Conservation (phyloP, 2,797 vertebrate genomes). For the Helostoma temminkii region DNA sequence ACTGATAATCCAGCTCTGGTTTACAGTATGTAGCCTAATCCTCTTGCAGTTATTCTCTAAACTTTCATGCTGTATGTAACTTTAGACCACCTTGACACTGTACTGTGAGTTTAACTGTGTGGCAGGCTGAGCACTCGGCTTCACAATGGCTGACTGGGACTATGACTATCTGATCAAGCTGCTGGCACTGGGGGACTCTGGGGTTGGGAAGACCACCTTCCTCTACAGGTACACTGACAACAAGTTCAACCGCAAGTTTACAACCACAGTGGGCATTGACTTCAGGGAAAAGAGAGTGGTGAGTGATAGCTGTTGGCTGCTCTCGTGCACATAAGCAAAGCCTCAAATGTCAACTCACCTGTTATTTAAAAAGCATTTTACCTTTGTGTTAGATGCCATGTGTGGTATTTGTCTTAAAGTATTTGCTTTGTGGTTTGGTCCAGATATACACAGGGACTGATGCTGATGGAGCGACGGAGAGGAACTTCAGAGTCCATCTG, state of each 20-base stretch:
- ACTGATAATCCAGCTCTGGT: no score
- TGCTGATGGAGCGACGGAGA: slow-evolving; percentile 87
- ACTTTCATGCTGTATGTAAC: not conserved
- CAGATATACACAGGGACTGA: slow-evolving; percentile 89
- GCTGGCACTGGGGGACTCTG: slow-evolving; percentile 96
- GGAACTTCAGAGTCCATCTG: slow-evolving; percentile 91
- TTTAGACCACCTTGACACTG: slow-evolving; percentile 13
- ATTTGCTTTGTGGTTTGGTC: slow-evolving; percentile 27
- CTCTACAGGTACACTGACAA: slow-evolving; percentile 96
- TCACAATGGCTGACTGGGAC: slow-evolving; percentile 96
- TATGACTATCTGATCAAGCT: slow-evolving; percentile 99
- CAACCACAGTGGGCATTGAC: slow-evolving; percentile 95
- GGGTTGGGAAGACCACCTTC: slow-evolving; percentile 97
- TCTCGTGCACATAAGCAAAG: not conserved
- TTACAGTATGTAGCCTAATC: not conserved
- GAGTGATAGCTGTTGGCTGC: slow-evolving; percentile 68
- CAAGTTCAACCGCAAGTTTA: slow-evolving; percentile 94
- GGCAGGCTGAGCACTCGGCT: slow-evolving; percentile 79
- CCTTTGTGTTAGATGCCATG: not conserved
- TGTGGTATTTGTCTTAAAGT: not conserved
- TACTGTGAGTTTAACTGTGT: slow-evolving; percentile 26
- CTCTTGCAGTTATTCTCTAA: not conserved
- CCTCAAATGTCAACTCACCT: not conserved
- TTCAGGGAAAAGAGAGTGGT: slow-evolving; percentile 98
- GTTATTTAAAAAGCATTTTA: not conserved